These are phyloP conservation scores for Melanocharis versteri DNA, from an alignment of 2,113 vertebrate genomes.

Conservation along the genomic window DNA sequence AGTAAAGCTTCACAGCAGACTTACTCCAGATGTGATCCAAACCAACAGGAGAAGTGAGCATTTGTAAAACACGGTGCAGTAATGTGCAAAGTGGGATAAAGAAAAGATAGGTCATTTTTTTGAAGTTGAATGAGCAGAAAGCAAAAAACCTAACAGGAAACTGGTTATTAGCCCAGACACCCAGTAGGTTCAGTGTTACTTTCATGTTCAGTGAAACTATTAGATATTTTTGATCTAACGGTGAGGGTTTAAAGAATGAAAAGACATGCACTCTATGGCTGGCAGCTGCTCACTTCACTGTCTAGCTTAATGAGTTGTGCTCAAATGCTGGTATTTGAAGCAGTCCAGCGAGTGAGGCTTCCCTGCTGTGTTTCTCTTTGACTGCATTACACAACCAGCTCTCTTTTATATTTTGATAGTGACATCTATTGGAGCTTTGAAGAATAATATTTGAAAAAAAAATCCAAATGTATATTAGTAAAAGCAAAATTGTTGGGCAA, in stretches of 20 bases:
- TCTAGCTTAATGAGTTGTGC: constrained; percentile 2
- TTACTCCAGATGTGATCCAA: background rate
- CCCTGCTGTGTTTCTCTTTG: background rate
- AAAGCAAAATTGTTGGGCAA: background rate
- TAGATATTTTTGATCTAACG: background rate
- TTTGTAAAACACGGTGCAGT: background rate
- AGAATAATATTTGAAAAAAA: constrained; percentile 20
- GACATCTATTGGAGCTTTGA: constrained; percentile 78
- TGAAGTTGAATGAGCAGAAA: background rate
- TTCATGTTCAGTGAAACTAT: background rate
- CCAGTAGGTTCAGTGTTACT: background rate
- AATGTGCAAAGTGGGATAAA: background rate
- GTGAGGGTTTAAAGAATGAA: background rate
- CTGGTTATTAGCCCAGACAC: background rate
- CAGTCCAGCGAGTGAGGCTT: background rate
- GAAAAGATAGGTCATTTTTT: background rate
- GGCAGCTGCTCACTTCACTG: background rate
- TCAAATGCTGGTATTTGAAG: background rate
- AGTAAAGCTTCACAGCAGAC: background rate
- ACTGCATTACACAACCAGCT: background rate
- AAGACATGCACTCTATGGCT: background rate
- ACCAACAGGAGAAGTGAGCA: background rate
- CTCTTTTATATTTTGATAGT: constrained; percentile 76
- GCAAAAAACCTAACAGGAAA: background rate
- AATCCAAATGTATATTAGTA: background rate